Evolutionary conservation across 64 coral and sea anemone genomes (phyloP), one percentile per base, ranked within the genome.

Genomic region (Dendrophyllia cribrosa): DNA sequence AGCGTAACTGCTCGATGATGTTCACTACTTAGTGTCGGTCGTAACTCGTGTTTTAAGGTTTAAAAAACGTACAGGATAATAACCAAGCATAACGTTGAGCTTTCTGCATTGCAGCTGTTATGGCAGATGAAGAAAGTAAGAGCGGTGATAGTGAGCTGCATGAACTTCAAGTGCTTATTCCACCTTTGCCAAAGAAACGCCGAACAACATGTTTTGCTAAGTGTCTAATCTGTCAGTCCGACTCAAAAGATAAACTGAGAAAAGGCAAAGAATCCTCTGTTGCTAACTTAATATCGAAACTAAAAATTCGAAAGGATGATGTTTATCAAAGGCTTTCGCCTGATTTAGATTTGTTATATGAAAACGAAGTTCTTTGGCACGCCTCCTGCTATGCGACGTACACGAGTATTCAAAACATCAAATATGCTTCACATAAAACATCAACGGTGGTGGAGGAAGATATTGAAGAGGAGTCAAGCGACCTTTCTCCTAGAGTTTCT

Each of bases 351-450:
- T 26, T 45, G 43, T 56, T 82, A 21, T 91, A 20, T 81, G 76
- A 82, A 82, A 67, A 72, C 62, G 62, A 91, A 73, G 72, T 91
- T 60, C 20, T 81, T 51, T 92, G 90, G 90, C 90, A 92, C 25
- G 49, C 49, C 16, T 73, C 80, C 12, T 92, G 90, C 70, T 92
- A 92, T 64, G 56, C 90, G 9, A 68, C 80, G 43, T 93, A 48
- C 26, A 78, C 81, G 9, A 86, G 91, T 79, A 21, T n/a, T 12
- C 76, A 91, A 58, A 91, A 91, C 53, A 67, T 91, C 34, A 68
- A 55, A 22, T 74, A 91, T 45, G 24, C 47, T 43, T 58, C 87
- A 77, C 65, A 86, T 17, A 15, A 59, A 62, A 19, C 43, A 77
- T 10, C 10, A 51, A 43, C 59, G 50, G 24, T 74, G 86, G 47